These are phyloP conservation scores for Pholis gunnellus DNA, from an alignment of 2,113 vertebrate genomes.

Conservation along the genomic window DNA sequence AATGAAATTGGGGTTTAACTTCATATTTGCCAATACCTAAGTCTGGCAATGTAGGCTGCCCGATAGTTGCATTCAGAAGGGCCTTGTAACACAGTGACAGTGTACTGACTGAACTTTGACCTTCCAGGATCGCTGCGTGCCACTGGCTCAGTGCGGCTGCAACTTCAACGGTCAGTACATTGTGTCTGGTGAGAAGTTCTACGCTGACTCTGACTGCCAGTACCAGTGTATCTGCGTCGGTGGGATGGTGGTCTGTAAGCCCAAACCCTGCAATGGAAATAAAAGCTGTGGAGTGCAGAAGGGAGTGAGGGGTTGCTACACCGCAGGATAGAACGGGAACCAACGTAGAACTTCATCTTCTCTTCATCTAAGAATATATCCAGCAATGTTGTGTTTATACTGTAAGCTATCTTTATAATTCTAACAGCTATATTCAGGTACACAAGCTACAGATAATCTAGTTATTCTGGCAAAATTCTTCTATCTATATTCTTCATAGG, in stretches of 20 bases:
- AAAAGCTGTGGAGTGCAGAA: background rate
- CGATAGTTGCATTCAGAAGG: too few species aligned
- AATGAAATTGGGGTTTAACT: too few species aligned
- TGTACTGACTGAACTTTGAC: background rate
- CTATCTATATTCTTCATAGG: too few species aligned
- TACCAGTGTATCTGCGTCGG: background rate
- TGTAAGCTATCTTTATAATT: background rate
- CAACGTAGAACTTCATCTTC: background rate
- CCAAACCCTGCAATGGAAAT: background rate
- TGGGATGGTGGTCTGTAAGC: background rate
- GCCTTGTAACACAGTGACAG: background rate
- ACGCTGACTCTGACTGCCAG: background rate
- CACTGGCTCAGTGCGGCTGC: constrained; percentile 16
- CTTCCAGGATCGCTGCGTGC: constrained; percentile 24
- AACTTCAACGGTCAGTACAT: background rate
- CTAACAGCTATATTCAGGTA: background rate
- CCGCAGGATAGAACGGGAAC: background rate
- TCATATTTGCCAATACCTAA: too few species aligned
- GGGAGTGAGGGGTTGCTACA: constrained; percentile 15
- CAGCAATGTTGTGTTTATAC: background rate
- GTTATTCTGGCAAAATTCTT: too few species aligned
- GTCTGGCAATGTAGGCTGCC: too few species aligned
- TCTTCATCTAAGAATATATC: background rate
- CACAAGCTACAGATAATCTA: background rate
- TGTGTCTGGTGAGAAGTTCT: background rate